A percentile compares a stretch with the other conserved stretches of the same genome.
phyloP scores from a whole-genome alignment of 2,113 vertebrate genomes.

The Thalassarche chlororhynchos region DNA sequence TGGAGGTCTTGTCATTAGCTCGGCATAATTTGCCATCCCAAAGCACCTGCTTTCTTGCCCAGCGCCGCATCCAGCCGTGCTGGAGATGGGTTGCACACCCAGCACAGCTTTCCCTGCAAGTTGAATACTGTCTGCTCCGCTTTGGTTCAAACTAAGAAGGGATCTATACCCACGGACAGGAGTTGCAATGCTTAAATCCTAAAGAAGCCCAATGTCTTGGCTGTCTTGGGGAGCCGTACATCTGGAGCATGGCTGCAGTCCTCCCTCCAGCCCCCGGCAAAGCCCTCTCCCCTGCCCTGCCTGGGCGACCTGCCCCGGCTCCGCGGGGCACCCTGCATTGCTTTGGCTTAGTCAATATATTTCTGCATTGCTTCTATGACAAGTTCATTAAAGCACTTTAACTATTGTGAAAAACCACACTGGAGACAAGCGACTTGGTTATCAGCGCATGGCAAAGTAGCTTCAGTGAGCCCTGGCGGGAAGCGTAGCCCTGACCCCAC shows the following conservation, averaged over 20 bases:
- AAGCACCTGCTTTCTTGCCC: neutral
- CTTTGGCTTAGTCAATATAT: neutral
- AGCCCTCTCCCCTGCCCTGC: neutral
- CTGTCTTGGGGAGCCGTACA: neutral
- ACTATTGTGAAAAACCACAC: no score
- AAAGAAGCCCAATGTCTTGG: neutral
- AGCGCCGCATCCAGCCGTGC: neutral
- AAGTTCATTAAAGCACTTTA: neutral
- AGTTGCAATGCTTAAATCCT: neutral
- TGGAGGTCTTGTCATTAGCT: neutral
- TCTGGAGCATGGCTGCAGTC: neutral
- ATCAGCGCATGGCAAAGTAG: neutral
- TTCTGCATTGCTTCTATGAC: neutral
- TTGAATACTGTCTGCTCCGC: neutral
- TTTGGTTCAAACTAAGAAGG: neutral
- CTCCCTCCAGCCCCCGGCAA: neutral
- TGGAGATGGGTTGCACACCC: neutral
- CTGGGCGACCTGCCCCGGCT: neutral
- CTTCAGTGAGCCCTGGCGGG: neutral
- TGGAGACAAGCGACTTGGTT: neutral
- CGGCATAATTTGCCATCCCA: neutral
- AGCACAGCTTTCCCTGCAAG: neutral
- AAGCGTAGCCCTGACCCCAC: no score
- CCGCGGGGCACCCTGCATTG: accelerated
- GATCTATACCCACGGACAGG: neutral